Percentiles rank a stretch among this genome's conserved stretches.
These are phyloP conservation scores for Corynorhinus townsendii DNA, from an alignment of 2,113 vertebrate species.

Conservation along the genomic window DNA sequence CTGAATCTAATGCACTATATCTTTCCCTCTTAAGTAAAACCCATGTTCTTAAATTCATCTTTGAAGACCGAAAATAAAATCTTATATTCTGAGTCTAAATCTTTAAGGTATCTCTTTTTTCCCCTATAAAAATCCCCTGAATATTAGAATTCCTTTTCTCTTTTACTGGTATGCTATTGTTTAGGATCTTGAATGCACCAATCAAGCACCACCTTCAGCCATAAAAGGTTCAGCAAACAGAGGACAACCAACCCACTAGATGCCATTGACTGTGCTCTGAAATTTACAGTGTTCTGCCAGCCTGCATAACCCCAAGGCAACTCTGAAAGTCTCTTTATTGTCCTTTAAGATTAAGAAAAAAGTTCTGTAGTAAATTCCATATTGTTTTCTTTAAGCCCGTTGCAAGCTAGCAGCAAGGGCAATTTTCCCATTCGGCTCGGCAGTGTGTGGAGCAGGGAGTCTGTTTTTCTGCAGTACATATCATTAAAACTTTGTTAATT, in stretches of 20 bases:
- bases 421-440: neutral
- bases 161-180: neutral
- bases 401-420: neutral
- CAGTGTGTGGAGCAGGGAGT: neutral
- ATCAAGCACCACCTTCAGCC: neutral
- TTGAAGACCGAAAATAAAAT: neutral
- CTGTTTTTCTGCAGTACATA: neutral
- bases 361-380: neutral
- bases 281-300: neutral
- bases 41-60: neutral
- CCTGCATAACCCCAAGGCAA: neutral
- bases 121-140: neutral
- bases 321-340: neutral
- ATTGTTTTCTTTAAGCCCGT: neutral
- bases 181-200: neutral
- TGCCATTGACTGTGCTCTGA: neutral
- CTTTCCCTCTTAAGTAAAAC: neutral
- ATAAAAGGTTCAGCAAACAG: neutral
- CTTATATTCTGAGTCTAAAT: neutral
- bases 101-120: neutral
- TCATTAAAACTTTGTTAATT: neutral
- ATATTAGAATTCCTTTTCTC: neutral
- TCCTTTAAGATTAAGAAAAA: neutral
- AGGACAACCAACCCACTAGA: neutral
- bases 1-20: neutral